Base-by-base conservation (phyloP, 2,888 invertebrate species). In the Acanthosepion pharaonis region DNA sequence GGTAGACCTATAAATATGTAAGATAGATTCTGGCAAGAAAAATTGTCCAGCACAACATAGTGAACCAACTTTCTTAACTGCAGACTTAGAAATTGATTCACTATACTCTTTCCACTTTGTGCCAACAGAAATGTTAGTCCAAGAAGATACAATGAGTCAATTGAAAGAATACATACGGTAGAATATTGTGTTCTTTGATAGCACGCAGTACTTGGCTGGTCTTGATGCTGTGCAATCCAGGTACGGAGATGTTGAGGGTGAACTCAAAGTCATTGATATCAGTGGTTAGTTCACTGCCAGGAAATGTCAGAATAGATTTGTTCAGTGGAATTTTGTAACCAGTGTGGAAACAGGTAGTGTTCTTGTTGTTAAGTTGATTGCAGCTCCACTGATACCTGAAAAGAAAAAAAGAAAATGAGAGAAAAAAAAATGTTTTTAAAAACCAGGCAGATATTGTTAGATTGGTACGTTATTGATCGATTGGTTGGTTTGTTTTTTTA, bases 141-240 rank as follows among this genome's bases (percentile, higher is more conserved):
- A 42, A 42, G 42, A 42, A 42, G 42, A 42, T 42, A 2, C 3
- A 42, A 42, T 42, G 42, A 64, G 5, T 4, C 8, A 48, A 18
- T 15, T 6, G 28, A 33, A 23, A 33, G 23, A 42, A 42, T 18
- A 94, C 96, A 95, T 95, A 96, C 96, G 95, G 95, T 78, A 96
- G 95, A 51, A 96, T 95, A 42, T 95, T 91, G 23, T 28, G 92
- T 4, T 94, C 94, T 28, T 59, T 64, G 28, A 94, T 64, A n/a
- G 96, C 53, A 18, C 95, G 92, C 28, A 97, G 95, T 33, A 96
- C 96, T 94, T 97, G 97, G 48, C 95, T 95, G 15, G 96, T 95
- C n/a, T 95, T 94, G n/a, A 94, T 94, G 20, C 94, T 94, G 42
- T 94, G 91, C 18, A 95, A 95, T 49, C 95, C 95, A 0, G 95